Conservation (phyloP, 2,797 vertebrate species). For the Brachymystax lenok region DNA sequence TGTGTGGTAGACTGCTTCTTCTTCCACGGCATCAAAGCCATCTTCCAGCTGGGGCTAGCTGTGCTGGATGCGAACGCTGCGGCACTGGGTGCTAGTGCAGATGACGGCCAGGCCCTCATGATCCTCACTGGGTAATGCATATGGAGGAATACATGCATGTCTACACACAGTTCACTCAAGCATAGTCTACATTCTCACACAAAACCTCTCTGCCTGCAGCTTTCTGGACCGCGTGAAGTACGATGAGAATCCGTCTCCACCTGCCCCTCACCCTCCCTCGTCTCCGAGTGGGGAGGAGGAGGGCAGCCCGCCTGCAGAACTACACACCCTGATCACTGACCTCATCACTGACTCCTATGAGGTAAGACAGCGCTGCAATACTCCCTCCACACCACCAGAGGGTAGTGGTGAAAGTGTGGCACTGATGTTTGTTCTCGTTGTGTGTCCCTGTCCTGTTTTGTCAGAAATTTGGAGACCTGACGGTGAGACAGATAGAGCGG, state of each 20-base stretch:
- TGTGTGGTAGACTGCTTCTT: conserved; percentile 94
- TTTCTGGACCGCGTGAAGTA: conserved; percentile 90
- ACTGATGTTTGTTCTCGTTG: not conserved
- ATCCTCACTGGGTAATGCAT: conserved; percentile 83
- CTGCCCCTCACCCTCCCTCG: conserved; percentile 53
- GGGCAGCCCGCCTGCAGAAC: conserved; percentile 63
- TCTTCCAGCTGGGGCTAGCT: conserved; percentile 91
- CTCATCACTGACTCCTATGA: conserved; percentile 89
- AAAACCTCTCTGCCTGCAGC: conserved; percentile 62
- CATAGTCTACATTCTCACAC: not conserved
- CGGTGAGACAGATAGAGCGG: conserved; percentile 87
- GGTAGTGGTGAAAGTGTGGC: not conserved
- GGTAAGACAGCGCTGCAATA: conserved; percentile 63
- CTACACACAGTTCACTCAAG: too few relatives aligned
- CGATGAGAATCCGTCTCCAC: conserved; percentile 67
- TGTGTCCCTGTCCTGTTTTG: not conserved
- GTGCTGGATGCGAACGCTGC: conserved; percentile 85
- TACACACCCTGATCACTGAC: conserved; percentile 82
- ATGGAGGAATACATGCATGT: not conserved
- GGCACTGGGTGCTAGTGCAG: conserved; percentile 81
- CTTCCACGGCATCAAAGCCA: conserved; percentile 88
- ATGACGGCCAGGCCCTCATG: conserved; percentile 91
- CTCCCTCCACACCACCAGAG: not conserved
- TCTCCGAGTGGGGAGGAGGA: conserved; percentile 63
- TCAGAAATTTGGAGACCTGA: conserved; percentile 91